Conservation (phyloP, 1,140 invertebrate species). For the Agrilus planipennis region DNA sequence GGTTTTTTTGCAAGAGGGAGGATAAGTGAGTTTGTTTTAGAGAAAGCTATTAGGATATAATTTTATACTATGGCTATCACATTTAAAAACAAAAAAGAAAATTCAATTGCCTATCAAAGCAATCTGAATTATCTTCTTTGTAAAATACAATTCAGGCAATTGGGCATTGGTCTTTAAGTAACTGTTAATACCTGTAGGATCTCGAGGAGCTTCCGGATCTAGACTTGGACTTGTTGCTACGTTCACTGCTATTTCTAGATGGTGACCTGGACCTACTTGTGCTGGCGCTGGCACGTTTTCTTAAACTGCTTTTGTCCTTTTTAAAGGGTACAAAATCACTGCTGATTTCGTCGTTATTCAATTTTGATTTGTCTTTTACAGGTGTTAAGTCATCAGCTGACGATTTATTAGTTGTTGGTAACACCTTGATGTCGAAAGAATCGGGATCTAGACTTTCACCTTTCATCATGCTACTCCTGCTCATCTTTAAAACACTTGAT, state of each 20-base stretch:
- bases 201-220: constrained; percentile 31
- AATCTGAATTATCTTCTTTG: too few relatives aligned
- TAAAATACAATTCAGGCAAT: too few relatives aligned
- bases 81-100: constrained; percentile 1
- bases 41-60: neutral
- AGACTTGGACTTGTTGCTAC: constrained; percentile 6
- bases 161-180: too few relatives aligned
- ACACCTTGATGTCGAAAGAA: constrained; percentile 27
- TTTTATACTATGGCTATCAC: too few relatives aligned
- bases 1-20: too few relatives aligned
- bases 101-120: too few relatives aligned
- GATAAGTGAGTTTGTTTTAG: neutral
- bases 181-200: constrained; percentile 29
- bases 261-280: constrained; percentile 15
- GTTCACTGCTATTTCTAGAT: constrained; percentile 16
- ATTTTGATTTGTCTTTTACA: neutral
- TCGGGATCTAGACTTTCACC: constrained; percentile 19
- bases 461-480: neutral
- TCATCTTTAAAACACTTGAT: neutral
- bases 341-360: neutral
- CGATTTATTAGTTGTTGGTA: constrained; percentile 14
- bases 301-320: neutral
- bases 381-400: neutral
- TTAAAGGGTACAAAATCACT: neutral
- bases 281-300: constrained; percentile 5